A percentile compares a stretch with the other conserved stretches of the same genome.
Conservation (phyloP, 1,140 invertebrate genomes). For the Drosophila setifemur region DNA sequence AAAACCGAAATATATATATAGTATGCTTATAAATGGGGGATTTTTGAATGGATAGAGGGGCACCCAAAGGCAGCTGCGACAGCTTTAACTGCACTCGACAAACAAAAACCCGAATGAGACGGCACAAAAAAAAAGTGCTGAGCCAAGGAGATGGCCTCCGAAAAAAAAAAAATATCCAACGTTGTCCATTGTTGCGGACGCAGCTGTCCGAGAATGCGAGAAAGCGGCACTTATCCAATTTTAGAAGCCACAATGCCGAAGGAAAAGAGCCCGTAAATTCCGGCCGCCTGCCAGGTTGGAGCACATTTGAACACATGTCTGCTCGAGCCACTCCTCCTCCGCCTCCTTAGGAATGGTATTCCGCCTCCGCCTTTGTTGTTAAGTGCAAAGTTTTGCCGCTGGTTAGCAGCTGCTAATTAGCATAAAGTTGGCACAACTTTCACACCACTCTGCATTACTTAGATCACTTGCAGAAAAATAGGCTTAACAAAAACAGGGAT, state of each 20-base stretch:
- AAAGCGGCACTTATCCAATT: conserved; percentile 38
- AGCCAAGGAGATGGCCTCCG: conserved; percentile 2
- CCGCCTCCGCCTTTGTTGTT: conserved; percentile 13
- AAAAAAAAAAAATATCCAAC: conserved; percentile 6
- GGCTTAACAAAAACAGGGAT: too few relatives aligned
- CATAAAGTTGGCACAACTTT: conserved; percentile 66
- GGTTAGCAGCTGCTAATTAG: conserved; percentile 70
- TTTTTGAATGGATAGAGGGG: conserved; percentile 25
- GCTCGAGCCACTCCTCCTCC: not conserved
- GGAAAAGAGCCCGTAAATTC: conserved; percentile 18
- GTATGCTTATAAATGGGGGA: conserved; percentile 25
- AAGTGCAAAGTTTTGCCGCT: conserved; percentile 55
- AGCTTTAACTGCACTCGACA: conserved; percentile 17
- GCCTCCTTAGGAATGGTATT: not conserved
- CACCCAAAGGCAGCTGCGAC: conserved; percentile 31
- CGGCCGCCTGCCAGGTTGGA: conserved; percentile 9
- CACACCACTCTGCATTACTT: conserved; percentile 21
- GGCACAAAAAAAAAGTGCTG: conserved; percentile 38
- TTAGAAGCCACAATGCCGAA: conserved; percentile 3
- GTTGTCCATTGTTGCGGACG: conserved; percentile 24
- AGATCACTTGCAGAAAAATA: conserved; percentile 12
- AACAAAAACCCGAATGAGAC: conserved; percentile 16
- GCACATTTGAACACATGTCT: conserved; percentile 38
- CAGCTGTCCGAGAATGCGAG: conserved; percentile 29
- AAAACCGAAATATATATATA: conserved; percentile 4